These are phyloP conservation scores for Barnardius zonarius DNA, from an alignment of 2,113 vertebrate genomes.

Conservation along the genomic window DNA sequence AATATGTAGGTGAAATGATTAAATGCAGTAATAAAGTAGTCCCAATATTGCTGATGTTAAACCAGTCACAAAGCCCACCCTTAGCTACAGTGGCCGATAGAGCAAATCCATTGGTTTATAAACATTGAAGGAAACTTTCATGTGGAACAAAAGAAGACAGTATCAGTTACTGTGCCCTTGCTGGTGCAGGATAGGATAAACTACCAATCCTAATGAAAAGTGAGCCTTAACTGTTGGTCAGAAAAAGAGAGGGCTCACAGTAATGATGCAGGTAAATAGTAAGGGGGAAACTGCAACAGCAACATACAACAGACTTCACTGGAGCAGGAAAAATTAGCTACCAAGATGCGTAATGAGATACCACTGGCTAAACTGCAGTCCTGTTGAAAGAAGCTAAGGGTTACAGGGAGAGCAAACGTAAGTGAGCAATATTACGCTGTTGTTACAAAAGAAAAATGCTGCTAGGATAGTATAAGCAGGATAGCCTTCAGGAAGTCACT, in stretches of 20 bases:
- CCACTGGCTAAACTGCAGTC: neutral
- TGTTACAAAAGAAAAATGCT: neutral
- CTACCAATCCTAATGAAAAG: neutral
- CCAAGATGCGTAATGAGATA: fast-evolving
- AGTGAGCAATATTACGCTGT: neutral
- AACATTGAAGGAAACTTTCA: neutral
- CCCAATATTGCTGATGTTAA: neutral
- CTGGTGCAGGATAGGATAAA: neutral
- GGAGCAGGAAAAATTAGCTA: neutral
- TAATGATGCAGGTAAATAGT: neutral
- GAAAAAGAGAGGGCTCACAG: neutral
- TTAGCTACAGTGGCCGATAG: neutral
- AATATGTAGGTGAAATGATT: neutral
- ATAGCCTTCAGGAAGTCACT: neutral
- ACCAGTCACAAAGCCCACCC: neutral
- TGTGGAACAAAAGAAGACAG: neutral
- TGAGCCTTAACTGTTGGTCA: neutral
- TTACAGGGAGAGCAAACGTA: neutral
- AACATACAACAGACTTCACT: neutral
- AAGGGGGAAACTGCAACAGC: fast-evolving
- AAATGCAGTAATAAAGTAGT: neutral
- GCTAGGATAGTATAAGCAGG: neutral
- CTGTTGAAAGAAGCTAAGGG: neutral
- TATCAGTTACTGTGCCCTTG: neutral
- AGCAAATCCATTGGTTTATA: neutral